phyloP scores from a whole-genome alignment of 1,140 invertebrate species.

The Oppia nitens region DNA sequence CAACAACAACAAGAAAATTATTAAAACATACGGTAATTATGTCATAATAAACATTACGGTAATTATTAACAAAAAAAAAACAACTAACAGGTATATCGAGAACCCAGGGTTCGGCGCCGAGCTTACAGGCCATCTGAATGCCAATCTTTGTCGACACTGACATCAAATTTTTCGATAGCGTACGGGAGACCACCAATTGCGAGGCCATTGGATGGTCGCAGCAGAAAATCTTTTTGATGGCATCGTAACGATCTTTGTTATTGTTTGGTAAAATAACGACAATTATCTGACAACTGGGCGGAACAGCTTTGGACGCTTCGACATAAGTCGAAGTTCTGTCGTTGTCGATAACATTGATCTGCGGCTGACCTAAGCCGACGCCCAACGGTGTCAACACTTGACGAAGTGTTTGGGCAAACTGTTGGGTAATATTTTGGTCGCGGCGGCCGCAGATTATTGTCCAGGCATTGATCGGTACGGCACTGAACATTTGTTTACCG shows the following conservation, averaged over 20 bases:
- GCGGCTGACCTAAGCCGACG: slow-evolving; percentile 25
- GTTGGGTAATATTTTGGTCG: no score
- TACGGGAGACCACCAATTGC: slow-evolving; percentile 49
- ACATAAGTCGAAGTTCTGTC: background rate
- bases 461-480: no score
- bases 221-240: slow-evolving; percentile 67
- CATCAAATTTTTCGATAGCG: slow-evolving; percentile 38
- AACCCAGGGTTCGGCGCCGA: slow-evolving; percentile 40
- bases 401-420: slow-evolving; percentile 25
- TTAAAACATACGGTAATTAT: background rate
- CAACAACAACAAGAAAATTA: slow-evolving; percentile 9
- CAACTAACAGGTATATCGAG: slow-evolving; percentile 33
- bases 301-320: background rate
- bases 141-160: slow-evolving; percentile 63
- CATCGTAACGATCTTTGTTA: slow-evolving; percentile 50
- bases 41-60: no score
- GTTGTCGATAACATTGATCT: background rate
- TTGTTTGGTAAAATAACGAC: slow-evolving; percentile 48
- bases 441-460: no score
- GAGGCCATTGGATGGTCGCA: slow-evolving; percentile 39
- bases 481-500: no score
- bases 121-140: slow-evolving; percentile 41
- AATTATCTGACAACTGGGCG: slow-evolving; percentile 26
- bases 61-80: background rate
- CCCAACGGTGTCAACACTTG: slow-evolving; percentile 27